These are phyloP conservation scores for Saiga tatarica DNA, from an alignment of 2,113 vertebrate species.

Conservation along the genomic window DNA sequence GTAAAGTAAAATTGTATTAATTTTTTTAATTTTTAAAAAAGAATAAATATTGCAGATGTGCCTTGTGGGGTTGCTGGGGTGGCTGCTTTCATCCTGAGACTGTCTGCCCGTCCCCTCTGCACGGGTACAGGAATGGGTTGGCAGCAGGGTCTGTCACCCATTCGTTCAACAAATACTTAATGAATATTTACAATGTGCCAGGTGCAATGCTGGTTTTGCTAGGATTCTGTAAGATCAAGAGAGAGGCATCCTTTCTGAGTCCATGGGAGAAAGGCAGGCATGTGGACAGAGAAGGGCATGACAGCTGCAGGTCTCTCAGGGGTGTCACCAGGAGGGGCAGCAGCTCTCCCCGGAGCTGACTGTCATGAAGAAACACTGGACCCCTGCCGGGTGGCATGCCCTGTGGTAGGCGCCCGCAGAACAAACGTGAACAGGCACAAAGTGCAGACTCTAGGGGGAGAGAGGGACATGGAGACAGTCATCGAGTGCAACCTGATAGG, in stretches of 20 bases:
- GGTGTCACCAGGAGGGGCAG: neutral
- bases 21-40: neutral
- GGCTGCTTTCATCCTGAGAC: neutral
- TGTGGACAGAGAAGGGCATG: neutral
- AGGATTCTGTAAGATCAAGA: neutral
- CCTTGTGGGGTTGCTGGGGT: neutral
- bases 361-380: neutral
- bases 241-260: neutral
- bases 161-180: neutral
- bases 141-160: neutral
- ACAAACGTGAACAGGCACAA: neutral
- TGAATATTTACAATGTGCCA: neutral
- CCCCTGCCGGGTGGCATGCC: neutral
- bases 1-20: neutral
- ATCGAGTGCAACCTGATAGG: neutral
- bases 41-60: neutral
- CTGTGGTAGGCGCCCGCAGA: neutral
- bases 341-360: neutral
- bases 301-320: no score
- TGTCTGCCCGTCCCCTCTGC: neutral
- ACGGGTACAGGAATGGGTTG: neutral
- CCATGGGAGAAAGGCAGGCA: neutral
- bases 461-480: no score
- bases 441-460: neutral
- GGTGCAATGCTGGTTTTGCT: neutral